Conservation (phyloP, 2,888 invertebrate species). For the Cheilosia variabilis region DNA sequence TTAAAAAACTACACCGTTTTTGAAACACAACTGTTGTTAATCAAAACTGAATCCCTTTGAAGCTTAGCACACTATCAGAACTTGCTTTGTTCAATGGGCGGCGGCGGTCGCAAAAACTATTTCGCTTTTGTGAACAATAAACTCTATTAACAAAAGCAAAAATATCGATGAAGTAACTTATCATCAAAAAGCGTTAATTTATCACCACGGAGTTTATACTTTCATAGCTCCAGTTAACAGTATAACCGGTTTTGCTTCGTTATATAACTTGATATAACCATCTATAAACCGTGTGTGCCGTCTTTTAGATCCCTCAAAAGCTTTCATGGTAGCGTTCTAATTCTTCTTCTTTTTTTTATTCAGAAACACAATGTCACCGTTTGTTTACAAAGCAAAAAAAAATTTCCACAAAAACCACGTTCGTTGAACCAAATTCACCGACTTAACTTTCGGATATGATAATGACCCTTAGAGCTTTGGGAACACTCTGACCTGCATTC, state of each 20-base stretch:
- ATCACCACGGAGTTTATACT: conserved; percentile 23
- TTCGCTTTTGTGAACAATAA: not conserved
- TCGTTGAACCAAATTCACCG: conserved; percentile 34
- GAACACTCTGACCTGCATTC: not conserved
- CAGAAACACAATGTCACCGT: conserved; percentile 14
- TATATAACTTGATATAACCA: conserved; percentile 33
- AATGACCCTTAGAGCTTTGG: conserved; percentile 4
- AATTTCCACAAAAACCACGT: no score
- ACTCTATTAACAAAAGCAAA: not conserved
- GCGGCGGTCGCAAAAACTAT: no score
- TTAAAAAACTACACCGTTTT: no score
- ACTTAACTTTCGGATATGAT: conserved; percentile 6
- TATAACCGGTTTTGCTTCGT: conserved; percentile 32
- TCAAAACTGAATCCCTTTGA: no score
- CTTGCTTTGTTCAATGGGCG: no score
- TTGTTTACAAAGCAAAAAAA: conserved; percentile 13
- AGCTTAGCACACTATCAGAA: no score
- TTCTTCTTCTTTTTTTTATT: not conserved
- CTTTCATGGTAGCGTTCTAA: conserved; percentile 10
- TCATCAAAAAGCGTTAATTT: not conserved
- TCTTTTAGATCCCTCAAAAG: conserved; percentile 1
- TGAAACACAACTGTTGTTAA: no score
- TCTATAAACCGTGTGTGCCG: conserved; percentile 9
- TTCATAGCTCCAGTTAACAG: conserved; percentile 42
- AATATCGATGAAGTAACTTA: conserved; percentile 25